phyloP scores from a whole-genome alignment of 2,888 invertebrate genomes.

The Protula sp. region DNA sequence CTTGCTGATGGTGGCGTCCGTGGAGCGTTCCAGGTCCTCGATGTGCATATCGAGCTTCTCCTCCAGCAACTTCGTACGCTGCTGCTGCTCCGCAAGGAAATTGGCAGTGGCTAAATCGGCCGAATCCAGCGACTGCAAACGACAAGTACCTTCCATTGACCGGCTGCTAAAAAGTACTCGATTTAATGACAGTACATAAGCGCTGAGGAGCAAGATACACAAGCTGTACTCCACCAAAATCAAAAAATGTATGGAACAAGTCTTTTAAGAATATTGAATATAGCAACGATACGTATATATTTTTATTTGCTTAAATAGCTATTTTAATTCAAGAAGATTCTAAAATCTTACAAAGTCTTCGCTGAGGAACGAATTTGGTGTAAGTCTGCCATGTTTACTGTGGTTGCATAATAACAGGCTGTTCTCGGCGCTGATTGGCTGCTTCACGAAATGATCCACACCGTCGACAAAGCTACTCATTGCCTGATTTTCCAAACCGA shows the following conservation, averaged over 20 bases:
- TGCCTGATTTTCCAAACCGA: slow-evolving; percentile 16
- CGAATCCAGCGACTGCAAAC: background rate
- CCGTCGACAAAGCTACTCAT: slow-evolving; percentile 16
- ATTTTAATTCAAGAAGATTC: no score
- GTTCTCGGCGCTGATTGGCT: background rate
- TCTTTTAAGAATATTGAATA: no score
- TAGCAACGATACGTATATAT: no score
- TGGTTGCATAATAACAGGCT: no score
- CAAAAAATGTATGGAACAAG: no score
- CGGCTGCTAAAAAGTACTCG: no score
- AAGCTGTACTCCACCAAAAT: no score
- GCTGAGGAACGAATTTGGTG: background rate
- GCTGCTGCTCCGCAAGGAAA: background rate
- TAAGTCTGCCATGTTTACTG: background rate
- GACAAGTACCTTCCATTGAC: background rate
- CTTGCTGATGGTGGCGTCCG: background rate
- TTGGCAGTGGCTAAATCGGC: background rate
- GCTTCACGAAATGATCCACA: slow-evolving; percentile 5
- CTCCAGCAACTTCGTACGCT: background rate
- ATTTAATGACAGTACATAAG: no score
- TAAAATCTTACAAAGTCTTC: no score
- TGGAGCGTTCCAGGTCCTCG: background rate
- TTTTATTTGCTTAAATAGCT: no score
- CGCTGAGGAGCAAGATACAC: no score
- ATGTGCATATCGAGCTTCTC: background rate